Evolutionary conservation across 2,113 vertebrate genomes (phyloP), one percentile per base, ranked within the genome.

Genomic region (Lichenostomus cassidix): DNA sequence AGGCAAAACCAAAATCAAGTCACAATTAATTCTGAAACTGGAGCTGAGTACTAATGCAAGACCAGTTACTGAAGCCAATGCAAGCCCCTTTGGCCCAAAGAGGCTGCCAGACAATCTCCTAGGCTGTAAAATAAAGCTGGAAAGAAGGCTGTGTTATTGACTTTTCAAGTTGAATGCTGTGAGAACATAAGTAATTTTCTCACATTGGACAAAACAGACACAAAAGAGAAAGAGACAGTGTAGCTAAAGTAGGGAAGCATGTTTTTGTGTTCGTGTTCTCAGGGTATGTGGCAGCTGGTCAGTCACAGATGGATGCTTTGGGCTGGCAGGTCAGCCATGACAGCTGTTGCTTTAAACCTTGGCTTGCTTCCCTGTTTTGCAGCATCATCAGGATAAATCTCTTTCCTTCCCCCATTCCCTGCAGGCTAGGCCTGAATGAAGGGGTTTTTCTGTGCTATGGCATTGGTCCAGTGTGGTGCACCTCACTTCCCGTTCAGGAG

Each of bases 301-400:
- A 89, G 91, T 67, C 89, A 80, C 95, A 90, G 89, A 92, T 89
- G 94, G 89, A 76, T 92, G 79, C 85, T 88, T 63, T 88, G 90
- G 75, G 41, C 88, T 95, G 91, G 91, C 89, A 96, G 86, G 94
- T 96, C 28, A 9, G 64, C 56, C 73, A 59, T 84, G 76, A 81
- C 89, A 90, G 94, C 56, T 95, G 73, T 97, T 94, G 89, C 83
- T 77, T 86, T 87, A 93, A 93, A 92, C 86, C 52, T 92, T 94
- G 94, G 83, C 94, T 81, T 77, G 11, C 33, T 83, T 92, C 90
- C 79, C 83, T 88, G 31, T 21, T 81, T 64, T 3, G 2, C n/a
- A 89, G 56, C 37, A 65, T 86, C 73, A 69, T 15, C 59, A 81
- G 71, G 39, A 44, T 58, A 56, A 79, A 86, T 58, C 42, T 58